Evolutionary conservation across 2,797 vertebrate species (phyloP).

Genomic region (Pseudotriccus pelzelni): DNA sequence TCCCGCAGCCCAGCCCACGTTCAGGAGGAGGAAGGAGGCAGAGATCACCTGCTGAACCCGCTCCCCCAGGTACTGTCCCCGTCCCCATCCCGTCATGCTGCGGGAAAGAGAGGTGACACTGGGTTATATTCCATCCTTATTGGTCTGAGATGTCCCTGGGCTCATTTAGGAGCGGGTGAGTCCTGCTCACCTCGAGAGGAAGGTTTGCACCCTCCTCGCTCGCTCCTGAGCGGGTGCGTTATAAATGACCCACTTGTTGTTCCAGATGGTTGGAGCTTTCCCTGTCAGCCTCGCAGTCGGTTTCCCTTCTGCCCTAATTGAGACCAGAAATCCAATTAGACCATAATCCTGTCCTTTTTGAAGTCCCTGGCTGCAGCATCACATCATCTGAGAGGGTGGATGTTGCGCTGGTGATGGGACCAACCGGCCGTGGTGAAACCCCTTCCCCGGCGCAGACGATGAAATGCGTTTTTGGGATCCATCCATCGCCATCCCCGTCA

Average conservation of each 20-base stretch:
- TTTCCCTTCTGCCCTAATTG: conserved; percentile 33
- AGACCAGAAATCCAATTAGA: conserved; percentile 65
- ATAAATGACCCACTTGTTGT: background rate
- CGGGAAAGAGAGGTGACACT: rapidly evolving
- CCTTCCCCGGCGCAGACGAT: background rate
- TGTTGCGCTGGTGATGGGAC: background rate
- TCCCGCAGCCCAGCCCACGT: background rate
- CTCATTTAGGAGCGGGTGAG: background rate
- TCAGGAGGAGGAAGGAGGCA: background rate
- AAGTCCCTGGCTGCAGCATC: background rate
- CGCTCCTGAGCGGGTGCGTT: background rate
- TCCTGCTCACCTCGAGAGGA: background rate
- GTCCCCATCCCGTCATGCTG: background rate
- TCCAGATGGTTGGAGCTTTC: conserved; percentile 15
- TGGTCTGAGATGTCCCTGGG: rapidly evolving
- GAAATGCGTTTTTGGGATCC: background rate
- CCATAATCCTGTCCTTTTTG: background rate
- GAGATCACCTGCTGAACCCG: background rate
- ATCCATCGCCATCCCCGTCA: background rate
- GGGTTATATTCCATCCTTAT: rapidly evolving
- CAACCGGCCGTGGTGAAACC: background rate
- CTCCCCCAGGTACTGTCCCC: background rate
- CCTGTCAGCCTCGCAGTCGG: background rate
- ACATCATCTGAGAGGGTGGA: background rate
- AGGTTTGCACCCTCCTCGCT: background rate